These are phyloP conservation scores for Glandiceps talaboti DNA, from an alignment of 53 echinoderm and acorn worm genomes.

Conservation along the genomic window DNA sequence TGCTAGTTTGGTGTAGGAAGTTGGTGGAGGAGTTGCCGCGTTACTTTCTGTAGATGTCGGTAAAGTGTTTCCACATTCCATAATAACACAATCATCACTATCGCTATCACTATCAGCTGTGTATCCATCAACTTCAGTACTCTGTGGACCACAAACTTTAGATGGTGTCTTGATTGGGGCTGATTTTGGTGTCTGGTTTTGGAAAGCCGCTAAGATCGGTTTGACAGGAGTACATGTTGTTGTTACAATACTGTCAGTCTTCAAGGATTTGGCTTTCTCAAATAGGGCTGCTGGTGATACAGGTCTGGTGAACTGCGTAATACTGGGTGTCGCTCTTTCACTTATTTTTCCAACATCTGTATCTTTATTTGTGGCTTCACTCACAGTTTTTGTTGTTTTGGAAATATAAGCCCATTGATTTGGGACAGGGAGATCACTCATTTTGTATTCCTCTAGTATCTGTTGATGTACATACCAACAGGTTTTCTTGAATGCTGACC, in stretches of 20 bases:
- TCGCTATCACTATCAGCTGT: neutral
- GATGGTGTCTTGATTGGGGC: neutral
- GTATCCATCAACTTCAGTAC: neutral
- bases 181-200: neutral
- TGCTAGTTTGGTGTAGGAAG: no score
- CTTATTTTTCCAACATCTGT: neutral
- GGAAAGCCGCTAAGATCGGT: neutral
- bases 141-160: neutral
- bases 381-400: neutral
- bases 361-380: neutral
- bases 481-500: conserved; percentile 35
- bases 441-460: conserved; percentile 50
- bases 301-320: neutral
- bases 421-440: conserved; percentile 55
- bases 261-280: neutral
- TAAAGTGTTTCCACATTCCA: neutral
- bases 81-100: neutral
- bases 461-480: conserved; percentile 91
- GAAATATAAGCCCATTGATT: neutral
- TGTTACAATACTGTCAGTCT: neutral
- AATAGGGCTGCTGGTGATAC: neutral
- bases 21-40: neutral
- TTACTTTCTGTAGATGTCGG: neutral
- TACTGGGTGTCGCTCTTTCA: neutral
- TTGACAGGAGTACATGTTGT: neutral